These are phyloP conservation scores for Heterochromis multidens DNA, from an alignment of 2,113 vertebrate genomes.

Conservation along the genomic window DNA sequence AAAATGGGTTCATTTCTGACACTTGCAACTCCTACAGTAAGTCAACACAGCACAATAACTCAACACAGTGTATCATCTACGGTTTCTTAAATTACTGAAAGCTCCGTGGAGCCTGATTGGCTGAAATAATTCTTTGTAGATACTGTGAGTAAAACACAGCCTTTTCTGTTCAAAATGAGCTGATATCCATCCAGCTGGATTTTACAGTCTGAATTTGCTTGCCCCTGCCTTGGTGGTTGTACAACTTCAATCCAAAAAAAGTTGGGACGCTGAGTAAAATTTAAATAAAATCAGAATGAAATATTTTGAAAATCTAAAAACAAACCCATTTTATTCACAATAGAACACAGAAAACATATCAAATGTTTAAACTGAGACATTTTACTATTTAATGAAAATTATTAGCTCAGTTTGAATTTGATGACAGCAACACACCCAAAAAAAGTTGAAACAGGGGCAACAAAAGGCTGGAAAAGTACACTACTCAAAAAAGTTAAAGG, in stretches of 20 bases:
- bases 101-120: too few relatives aligned
- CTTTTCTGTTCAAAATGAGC: background rate
- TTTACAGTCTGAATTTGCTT: background rate
- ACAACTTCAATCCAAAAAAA: too few relatives aligned
- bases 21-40: background rate
- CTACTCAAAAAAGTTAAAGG: background rate
- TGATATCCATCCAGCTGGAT: background rate
- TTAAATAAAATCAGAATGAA: too few relatives aligned
- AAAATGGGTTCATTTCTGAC: background rate
- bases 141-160: too few relatives aligned
- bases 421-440: background rate
- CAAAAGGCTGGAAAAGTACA: background rate
- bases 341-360: background rate
- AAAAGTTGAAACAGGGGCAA: background rate
- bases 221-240: too few relatives aligned
- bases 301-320: too few relatives aligned
- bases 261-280: too few relatives aligned
- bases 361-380: background rate
- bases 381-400: background rate
- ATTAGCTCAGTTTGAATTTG: background rate
- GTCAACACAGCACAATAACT: accelerated
- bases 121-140: too few relatives aligned
- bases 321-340: too few relatives aligned
- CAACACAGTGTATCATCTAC: accelerated
- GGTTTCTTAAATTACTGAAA: too few relatives aligned